These are phyloP conservation scores for Chondrosia reniformis DNA, from an alignment of 37 sponge, comb jelly and placozoan genomes.

Conservation along the genomic window DNA sequence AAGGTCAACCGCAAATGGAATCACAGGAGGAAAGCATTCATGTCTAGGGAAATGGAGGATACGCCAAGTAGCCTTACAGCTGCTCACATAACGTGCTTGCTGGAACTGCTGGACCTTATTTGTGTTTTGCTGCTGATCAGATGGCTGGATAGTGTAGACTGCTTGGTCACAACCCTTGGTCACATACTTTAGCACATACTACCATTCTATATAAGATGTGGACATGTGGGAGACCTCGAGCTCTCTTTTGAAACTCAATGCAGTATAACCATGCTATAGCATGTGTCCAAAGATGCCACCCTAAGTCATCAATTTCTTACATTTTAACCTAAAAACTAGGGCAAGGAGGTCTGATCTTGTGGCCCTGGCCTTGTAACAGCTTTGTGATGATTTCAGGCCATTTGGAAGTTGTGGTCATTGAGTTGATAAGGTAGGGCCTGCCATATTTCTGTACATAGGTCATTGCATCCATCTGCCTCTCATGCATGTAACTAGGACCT, in stretches of 20 bases:
- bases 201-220: slow-evolving; percentile 37
- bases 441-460: slow-evolving; percentile 43
- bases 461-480: slow-evolving; percentile 63
- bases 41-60: slow-evolving; percentile 43
- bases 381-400: slow-evolving; percentile 52
- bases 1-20: slow-evolving; percentile 38
- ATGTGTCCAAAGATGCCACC: slow-evolving; percentile 30
- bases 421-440: slow-evolving; percentile 50
- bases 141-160: background rate
- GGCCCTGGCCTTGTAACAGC: slow-evolving; percentile 28
- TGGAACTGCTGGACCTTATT: slow-evolving; percentile 43
- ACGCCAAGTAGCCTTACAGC: slow-evolving; percentile 44
- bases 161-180: slow-evolving; percentile 48
- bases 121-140: background rate
- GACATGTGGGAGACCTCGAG: slow-evolving; percentile 44
- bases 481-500: slow-evolving; percentile 57
- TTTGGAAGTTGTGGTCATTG: slow-evolving; percentile 53
- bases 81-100: slow-evolving; percentile 29
- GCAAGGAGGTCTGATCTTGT: slow-evolving; percentile 52
- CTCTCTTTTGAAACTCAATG: slow-evolving; percentile 57
- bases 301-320: slow-evolving; percentile 36
- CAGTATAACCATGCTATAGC: slow-evolving; percentile 15
- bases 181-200: slow-evolving; percentile 59
- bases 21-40: slow-evolving; percentile 33
- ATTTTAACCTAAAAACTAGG: slow-evolving; percentile 41